A percentile compares a stretch with the other conserved stretches of the same genome.
These are phyloP conservation scores for Hetaerina americana DNA, from an alignment of 1,140 invertebrate species.

Conservation along the genomic window DNA sequence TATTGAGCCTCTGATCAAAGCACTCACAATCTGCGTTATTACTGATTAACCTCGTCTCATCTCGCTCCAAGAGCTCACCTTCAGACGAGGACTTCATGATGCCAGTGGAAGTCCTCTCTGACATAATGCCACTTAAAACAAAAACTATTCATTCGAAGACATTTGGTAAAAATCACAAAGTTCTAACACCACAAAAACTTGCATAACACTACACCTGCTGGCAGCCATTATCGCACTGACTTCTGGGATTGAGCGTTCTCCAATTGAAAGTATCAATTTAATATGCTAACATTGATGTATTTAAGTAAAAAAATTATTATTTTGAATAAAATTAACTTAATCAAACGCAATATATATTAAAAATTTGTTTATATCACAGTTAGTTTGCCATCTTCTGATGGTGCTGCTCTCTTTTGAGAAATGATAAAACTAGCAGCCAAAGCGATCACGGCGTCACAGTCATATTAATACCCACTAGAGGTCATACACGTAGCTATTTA, in stretches of 20 bases:
- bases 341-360: too few species aligned
- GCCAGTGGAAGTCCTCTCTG: not conserved
- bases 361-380: too few species aligned
- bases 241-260: not conserved
- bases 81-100: constrained; percentile 8
- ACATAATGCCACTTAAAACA: not conserved
- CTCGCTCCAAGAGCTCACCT: constrained; percentile 7
- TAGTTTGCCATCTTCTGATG: too few species aligned
- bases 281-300: not conserved
- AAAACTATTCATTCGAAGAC: not conserved
- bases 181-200: not conserved
- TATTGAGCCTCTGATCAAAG: not conserved
- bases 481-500: too few species aligned
- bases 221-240: not conserved
- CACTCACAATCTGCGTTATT: not conserved
- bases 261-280: not conserved
- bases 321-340: too few species aligned
- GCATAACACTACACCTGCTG: not conserved
- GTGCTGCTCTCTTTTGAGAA: too few species aligned
- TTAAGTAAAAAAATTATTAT: not conserved
- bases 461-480: too few species aligned
- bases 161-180: not conserved
- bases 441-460: too few species aligned
- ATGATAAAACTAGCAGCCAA: too few species aligned
- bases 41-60: not conserved